A percentile compares a stretch with the other conserved stretches of the same genome.
These are phyloP conservation scores for Trissolcus brochymenae DNA, from an alignment of 2,888 invertebrate species.

Conservation along the genomic window DNA sequence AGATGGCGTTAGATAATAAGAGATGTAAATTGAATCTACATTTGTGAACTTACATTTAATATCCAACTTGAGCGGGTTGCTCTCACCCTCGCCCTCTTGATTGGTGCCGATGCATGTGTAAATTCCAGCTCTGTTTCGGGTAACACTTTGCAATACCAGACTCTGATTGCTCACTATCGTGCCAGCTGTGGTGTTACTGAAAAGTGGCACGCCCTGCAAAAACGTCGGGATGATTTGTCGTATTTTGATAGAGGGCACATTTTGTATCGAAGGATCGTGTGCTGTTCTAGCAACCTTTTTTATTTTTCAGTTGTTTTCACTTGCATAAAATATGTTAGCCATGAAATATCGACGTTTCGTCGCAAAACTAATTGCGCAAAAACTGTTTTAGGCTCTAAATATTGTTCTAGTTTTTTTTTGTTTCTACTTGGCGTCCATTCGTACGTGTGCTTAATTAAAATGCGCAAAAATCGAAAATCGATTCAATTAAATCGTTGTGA, in stretches of 20 bases:
- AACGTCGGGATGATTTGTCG: conserved; percentile 39
- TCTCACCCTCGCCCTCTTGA: conserved; percentile 91
- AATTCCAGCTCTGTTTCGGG: conserved; percentile 85
- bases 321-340: conserved; percentile 12
- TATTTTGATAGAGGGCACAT: conserved; percentile 18
- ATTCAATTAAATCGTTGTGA: conserved; percentile 19
- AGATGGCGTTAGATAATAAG: conserved; percentile 33
- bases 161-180: conserved; percentile 93
- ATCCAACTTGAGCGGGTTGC: conserved; percentile 89
- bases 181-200: conserved; percentile 87
- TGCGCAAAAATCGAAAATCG: too few relatives aligned
- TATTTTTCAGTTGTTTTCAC: too few relatives aligned
- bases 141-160: conserved; percentile 90
- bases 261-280: conserved; percentile 20
- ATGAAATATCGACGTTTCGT: conserved; percentile 21
- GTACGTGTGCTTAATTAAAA: too few relatives aligned
- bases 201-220: conserved; percentile 84
- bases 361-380: not conserved
- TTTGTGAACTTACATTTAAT: conserved; percentile 86
- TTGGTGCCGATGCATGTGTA: conserved; percentile 93
- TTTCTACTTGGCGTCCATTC: too few relatives aligned
- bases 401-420: too few relatives aligned
- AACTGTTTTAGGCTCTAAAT: too few relatives aligned
- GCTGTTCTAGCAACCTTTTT: conserved; percentile 25
- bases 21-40: conserved; percentile 43